phyloP scores from a whole-genome alignment of 2,797 vertebrate species.

The Fundulus diaphanus region DNA sequence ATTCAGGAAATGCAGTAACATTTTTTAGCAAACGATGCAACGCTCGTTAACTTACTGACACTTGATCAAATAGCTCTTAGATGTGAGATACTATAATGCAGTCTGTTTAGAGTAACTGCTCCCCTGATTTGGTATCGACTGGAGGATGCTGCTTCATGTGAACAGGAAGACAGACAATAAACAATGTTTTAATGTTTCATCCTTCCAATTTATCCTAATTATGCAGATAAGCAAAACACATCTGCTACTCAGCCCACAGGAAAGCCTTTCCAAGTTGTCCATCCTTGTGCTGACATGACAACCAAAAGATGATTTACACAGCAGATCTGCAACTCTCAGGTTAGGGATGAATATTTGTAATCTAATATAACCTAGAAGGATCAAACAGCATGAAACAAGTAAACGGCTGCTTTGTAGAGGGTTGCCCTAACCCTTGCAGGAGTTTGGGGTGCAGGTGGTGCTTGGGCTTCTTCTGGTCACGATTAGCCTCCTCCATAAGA shows the following conservation, averaged over 20 bases:
- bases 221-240: constrained; percentile 65
- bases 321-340: constrained; percentile 8
- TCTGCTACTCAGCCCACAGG: constrained; percentile 34
- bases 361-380: no score
- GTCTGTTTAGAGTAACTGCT: constrained; percentile 20
- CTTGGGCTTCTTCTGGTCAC: no score
- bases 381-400: no score
- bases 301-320: neutral
- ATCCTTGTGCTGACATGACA: constrained; percentile 2
- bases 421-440: no score
- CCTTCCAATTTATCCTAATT: constrained; percentile 65
- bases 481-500: no score
- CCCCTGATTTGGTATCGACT: constrained; percentile 28
- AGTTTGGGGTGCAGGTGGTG: no score
- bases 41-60: neutral
- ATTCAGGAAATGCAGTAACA: neutral
- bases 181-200: constrained; percentile 71
- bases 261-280: constrained; percentile 18
- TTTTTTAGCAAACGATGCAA: neutral
- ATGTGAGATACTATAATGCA: neutral
- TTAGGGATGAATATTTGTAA: constrained; percentile 6
- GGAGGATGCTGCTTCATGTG: constrained; percentile 58
- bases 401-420: no score
- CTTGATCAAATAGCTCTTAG: constrained; percentile 1
- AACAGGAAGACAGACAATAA: constrained; percentile 68